Base-by-base conservation (phyloP, 2,113 vertebrate species). In the Spea bombifrons region DNA sequence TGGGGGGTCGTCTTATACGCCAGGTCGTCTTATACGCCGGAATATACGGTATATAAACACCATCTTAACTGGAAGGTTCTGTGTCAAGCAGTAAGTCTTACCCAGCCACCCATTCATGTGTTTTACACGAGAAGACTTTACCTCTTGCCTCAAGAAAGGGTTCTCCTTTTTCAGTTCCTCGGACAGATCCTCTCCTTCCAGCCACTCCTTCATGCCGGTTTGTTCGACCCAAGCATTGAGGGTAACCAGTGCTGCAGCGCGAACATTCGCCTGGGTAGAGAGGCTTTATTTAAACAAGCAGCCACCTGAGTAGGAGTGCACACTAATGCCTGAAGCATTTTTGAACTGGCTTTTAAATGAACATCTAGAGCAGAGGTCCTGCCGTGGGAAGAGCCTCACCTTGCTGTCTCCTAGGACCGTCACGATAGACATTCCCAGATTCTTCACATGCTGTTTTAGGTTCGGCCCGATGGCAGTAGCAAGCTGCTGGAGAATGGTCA, bases 151-250 rank as follows among this genome's bases (percentile, higher is more conserved):
- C 52, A 98, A 86, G 83, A 96, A 99, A 76, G 97, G 97, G 72
- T 99, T 99, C 85, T 99, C 97, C 55, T 92, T 97, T 89, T 94
- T 99, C 73, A 99, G 93, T 81, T 99, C 97, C 73, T 98, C 96
- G n/a, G 96, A 94, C 48, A 99, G 82, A 68, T 99, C 97, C 74
- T 99, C 97, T 64, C 97, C 97, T 81, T 99, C 97, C 59, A 99
- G 82, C 97, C 97, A 99, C 16, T 99, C 96, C 85, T 97, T 99
- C 95, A 98, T 96, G 15, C 97, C 96, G 0, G 97, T 99, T 83
- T 98, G 97, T 75, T 98, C 96, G 75, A 95, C 93, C 97, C 97
- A 99, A 6, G 90, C 83, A 78, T 98, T 96, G 75, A 99, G 92
- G 4, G 97, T 97, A 0, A 91, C 84, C 83, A 99, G 57, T 7